Percentiles rank a stretch among this genome's conserved stretches.
These are phyloP conservation scores for Prunella strophiata DNA, from an alignment of 2,797 vertebrate genomes.

Conservation along the genomic window DNA sequence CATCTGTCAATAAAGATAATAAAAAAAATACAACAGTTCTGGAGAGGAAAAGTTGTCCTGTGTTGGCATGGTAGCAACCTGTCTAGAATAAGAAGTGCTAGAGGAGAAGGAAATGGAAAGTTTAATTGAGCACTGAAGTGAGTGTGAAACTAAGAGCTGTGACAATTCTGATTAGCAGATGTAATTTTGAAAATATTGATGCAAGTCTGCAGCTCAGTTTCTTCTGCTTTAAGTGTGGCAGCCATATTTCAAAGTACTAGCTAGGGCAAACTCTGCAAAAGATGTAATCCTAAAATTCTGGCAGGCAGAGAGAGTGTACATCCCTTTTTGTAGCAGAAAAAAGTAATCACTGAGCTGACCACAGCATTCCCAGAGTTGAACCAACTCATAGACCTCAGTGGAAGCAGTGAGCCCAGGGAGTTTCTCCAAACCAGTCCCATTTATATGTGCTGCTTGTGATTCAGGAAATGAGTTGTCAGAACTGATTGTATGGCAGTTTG, in stretches of 20 bases:
- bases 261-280: background rate
- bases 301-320: fast-evolving
- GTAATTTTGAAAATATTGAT: background rate
- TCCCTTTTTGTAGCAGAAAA: background rate
- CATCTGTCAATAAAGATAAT: background rate
- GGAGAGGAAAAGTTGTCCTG: background rate
- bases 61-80: background rate
- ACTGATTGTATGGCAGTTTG: background rate
- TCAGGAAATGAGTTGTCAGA: background rate
- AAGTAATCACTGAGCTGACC: background rate
- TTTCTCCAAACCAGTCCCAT: background rate
- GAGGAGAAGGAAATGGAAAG: background rate
- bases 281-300: background rate
- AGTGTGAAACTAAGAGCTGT: background rate
- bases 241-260: background rate
- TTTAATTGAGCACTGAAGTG: background rate
- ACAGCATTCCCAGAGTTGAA: background rate
- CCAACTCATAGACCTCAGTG: background rate
- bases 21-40: background rate
- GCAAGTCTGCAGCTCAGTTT: background rate
- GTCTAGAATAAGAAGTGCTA: background rate
- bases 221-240: background rate
- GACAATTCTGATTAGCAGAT: background rate
- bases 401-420: background rate
- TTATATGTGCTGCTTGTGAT: background rate